A percentile compares a stretch with the other conserved stretches of the same genome.
Evolutionary conservation across 2,113 vertebrate genomes (phyloP).

Genomic region (Hylia prasina): DNA sequence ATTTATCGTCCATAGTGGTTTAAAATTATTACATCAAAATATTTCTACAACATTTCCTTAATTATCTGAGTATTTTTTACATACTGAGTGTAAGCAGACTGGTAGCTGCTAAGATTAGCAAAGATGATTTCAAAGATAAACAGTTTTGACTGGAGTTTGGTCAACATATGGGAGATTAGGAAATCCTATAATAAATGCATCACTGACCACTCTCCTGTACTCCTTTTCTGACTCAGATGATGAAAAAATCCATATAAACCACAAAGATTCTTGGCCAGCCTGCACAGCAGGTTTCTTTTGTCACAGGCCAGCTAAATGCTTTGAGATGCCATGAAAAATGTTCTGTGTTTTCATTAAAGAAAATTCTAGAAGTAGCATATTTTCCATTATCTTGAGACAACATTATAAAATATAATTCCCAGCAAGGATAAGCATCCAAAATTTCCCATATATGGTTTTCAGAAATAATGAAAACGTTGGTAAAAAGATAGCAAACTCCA

Average conservation of each 20-base stretch:
- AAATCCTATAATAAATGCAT: constrained; percentile 17
- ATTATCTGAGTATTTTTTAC: neutral
- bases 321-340: neutral
- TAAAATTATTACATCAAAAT: neutral
- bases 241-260: neutral
- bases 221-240: neutral
- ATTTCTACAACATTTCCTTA: neutral
- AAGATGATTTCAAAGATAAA: neutral
- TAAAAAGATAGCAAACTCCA: neutral
- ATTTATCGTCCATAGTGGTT: neutral
- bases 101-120: neutral
- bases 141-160: neutral
- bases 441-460: neutral
- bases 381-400: neutral
- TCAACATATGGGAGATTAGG: neutral
- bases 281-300: neutral
- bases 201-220: neutral
- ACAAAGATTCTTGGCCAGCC: neutral
- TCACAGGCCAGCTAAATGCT: neutral
- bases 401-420: neutral
- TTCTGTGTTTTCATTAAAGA: neutral
- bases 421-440: neutral
- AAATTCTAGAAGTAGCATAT: neutral
- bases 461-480: neutral
- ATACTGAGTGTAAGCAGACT: neutral